A percentile compares a stretch with the other conserved stretches of the same genome.
Conservation (phyloP, 2,888 invertebrate genomes). For the Himalopsyche tibetana region DNA sequence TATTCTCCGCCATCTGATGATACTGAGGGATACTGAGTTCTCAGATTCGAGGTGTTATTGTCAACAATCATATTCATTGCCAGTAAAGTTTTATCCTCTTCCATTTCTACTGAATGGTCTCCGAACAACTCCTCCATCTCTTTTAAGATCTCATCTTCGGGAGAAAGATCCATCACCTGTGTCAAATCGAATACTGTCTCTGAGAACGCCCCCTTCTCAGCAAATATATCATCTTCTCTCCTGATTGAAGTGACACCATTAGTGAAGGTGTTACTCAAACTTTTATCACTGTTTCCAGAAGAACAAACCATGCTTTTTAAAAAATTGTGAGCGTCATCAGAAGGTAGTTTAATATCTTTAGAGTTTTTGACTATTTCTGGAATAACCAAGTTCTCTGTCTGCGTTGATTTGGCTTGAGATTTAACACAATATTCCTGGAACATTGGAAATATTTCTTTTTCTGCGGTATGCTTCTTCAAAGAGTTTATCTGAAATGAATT, state of each 20-base stretch:
- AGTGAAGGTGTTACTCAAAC: not conserved
- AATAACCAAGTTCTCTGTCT: conserved; percentile 51
- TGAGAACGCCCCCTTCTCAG: not conserved
- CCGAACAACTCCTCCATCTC: conserved; percentile 75
- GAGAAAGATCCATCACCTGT: conserved; percentile 64
- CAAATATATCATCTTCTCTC: not conserved
- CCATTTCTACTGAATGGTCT: conserved; percentile 70
- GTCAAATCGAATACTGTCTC: conserved; percentile 28
- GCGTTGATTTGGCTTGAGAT: conserved; percentile 53
- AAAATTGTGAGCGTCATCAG: not conserved
- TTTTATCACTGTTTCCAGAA: not conserved
- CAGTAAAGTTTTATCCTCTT: conserved; percentile 69
- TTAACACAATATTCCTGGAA: conserved; percentile 56
- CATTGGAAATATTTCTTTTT: conserved; percentile 55
- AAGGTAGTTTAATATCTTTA: not conserved
- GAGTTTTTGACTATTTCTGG: not conserved
- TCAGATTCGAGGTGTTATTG: not conserved
- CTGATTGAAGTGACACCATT: not conserved
- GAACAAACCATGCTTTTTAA: not conserved
- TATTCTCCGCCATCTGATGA: conserved; percentile 18
- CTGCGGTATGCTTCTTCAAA: conserved; percentile 55
- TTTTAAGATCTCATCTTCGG: conserved; percentile 71
- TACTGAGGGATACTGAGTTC: not conserved
- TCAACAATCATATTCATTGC: not conserved
- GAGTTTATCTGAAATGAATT: conserved; percentile 55